A percentile compares a stretch with the other conserved stretches of the same genome.
Evolutionary conservation across 2,888 invertebrate genomes (phyloP).

Genomic region (Malthinus flaveolus): DNA sequence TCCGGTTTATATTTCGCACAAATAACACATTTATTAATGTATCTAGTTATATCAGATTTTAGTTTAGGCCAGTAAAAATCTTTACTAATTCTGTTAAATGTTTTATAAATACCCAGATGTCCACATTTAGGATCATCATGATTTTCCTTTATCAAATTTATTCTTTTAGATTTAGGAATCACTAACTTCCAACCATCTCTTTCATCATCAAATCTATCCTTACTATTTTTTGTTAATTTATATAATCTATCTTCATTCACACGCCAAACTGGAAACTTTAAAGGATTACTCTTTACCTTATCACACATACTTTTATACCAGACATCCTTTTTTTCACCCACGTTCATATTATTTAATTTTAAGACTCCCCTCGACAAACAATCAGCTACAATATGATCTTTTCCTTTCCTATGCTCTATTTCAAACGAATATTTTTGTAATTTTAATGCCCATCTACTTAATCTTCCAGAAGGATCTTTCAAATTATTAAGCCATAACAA

Average conservation of each 20-base stretch:
- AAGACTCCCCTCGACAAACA: not conserved
- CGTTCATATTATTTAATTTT: not conserved
- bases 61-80: slow-evolving; percentile 39
- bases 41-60: slow-evolving; percentile 32
- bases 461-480: slow-evolving; percentile 9
- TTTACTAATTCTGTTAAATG: slow-evolving; percentile 15
- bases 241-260: slow-evolving; percentile 2
- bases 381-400: not conserved
- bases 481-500: slow-evolving; percentile 20
- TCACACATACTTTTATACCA: slow-evolving; percentile 6
- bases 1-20: slow-evolving; percentile 36
- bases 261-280: slow-evolving; percentile 3
- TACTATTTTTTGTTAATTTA: not conserved
- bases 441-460: not conserved
- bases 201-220: slow-evolving; percentile 8
- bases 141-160: slow-evolving; percentile 21
- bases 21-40: slow-evolving; percentile 31
- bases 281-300: not conserved
- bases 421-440: not conserved
- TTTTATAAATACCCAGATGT: slow-evolving; percentile 36
- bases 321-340: not conserved
- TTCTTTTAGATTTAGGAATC: slow-evolving; percentile 19
- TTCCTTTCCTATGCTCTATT: not conserved
- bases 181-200: slow-evolving; percentile 31
- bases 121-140: slow-evolving; percentile 37